phyloP scores from a whole-genome alignment of 2,797 vertebrate genomes.

The Mormyrops boulengeri region DNA sequence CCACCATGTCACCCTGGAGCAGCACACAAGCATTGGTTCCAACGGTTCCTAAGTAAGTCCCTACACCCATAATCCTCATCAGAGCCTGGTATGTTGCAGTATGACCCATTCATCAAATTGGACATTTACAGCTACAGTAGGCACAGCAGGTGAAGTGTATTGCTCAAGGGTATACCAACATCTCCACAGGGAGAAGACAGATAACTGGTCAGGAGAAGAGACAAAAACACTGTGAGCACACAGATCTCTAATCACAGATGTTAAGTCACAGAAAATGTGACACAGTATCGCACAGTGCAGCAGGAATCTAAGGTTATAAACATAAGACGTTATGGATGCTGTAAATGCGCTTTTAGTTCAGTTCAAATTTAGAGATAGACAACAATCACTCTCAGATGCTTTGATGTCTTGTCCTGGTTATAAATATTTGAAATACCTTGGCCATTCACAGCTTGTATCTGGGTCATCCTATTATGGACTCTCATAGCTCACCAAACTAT shows the following conservation, averaged over 20 bases:
- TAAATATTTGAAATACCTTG: neutral
- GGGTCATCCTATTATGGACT: neutral
- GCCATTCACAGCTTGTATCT: neutral
- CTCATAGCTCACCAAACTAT: neutral
- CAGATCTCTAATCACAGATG: neutral
- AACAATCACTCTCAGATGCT: neutral
- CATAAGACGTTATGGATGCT: neutral
- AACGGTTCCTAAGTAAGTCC: conserved; percentile 45
- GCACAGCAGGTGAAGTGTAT: neutral
- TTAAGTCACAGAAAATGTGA: neutral
- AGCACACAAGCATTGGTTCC: conserved; percentile 30
- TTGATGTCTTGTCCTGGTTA: conserved; percentile 1
- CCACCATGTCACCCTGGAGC: conserved; percentile 50
- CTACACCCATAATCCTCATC: neutral
- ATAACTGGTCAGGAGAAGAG: neutral
- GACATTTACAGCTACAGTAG: neutral
- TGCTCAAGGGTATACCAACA: neutral
- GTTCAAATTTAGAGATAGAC: neutral
- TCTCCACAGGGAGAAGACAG: neutral
- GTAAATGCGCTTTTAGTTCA: neutral
- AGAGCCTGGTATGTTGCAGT: neutral
- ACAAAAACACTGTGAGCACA: neutral
- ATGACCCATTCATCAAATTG: neutral
- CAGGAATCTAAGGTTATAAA: neutral
- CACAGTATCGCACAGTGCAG: neutral